Evolutionary conservation across 1,140 invertebrate genomes (phyloP), one percentile per base, ranked within the genome.

Genomic region (Drosophila dunni): DNA sequence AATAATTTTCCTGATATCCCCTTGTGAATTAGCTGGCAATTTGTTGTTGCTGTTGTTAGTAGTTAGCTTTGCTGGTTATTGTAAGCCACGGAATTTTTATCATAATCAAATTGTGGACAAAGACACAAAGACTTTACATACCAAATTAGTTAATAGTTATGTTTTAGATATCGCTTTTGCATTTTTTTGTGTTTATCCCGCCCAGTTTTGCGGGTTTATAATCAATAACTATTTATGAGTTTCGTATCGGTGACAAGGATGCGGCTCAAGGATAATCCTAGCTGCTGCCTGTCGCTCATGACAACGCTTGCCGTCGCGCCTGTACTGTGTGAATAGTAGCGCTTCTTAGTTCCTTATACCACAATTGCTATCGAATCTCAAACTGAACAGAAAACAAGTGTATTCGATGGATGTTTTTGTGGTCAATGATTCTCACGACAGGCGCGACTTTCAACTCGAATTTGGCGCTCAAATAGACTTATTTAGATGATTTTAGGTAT

Each of bases 391-490:
- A 11, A 50, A 2, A 46, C 45, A 17, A 17, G 13, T 0, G 7
- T 48, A 10, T 50, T 29, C 8, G 11, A 50, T 50, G 29, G 44
- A 17, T 46, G 44, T 46, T 17, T 4, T 33, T 50, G 2, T 33
- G 13, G 8, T 15, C n/a, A 11, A 15, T 29, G 24, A 29, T 29
- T 62, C 54, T 38, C 68, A 79, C 68, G 5, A 42, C 53, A 75
- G 75, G 79, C 71, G 80, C 63, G 78, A 86, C 75, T 67, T 17
- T 45, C 42, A 44, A 75, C 38, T 81, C 89, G 82, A 90, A 91
- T 90, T 81, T 90, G 77, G 73, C 78, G 90, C 90, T 91, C 89
- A 91, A 91, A 91, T 91, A 91, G 82, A 86, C 82, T 91, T 91
- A 82, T 90, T 90, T 90, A 89, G 77, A 78, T 58, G 75, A 82